Conservation (phyloP, 2,888 invertebrate genomes). For the Eulithis prunata region DNA sequence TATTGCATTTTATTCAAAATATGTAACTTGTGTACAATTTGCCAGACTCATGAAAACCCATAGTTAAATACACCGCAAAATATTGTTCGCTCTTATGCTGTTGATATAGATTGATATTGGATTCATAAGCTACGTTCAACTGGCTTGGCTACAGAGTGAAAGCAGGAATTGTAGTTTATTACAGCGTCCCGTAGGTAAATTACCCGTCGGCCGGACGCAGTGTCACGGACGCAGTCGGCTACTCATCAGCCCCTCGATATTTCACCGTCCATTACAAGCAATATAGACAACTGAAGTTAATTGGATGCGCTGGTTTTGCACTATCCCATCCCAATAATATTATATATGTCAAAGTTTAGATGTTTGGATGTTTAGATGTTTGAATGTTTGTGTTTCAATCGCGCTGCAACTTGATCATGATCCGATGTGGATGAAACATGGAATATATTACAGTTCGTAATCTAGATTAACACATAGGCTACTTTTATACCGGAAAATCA, state of each 20-base stretch:
- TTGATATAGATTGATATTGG: background rate
- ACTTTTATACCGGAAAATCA: too few relatives aligned
- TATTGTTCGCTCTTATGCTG: background rate
- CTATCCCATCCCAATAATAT: constrained; percentile 20
- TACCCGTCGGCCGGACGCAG: constrained; percentile 37
- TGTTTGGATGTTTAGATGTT: too few relatives aligned
- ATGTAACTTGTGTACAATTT: too few relatives aligned
- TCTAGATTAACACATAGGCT: too few relatives aligned
- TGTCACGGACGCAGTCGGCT: constrained; percentile 37
- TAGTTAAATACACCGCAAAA: too few relatives aligned
- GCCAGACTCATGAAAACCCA: too few relatives aligned
- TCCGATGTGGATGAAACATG: too few relatives aligned
- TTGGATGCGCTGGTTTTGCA: constrained; percentile 72
- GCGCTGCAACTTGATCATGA: too few relatives aligned
- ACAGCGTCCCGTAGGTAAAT: constrained; percentile 26
- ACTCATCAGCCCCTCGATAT: constrained; percentile 74
- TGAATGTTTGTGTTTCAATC: too few relatives aligned
- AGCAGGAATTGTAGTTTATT: constrained; percentile 12
- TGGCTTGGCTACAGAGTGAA: constrained; percentile 8
- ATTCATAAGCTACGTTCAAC: background rate
- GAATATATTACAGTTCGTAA: too few relatives aligned
- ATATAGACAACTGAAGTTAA: constrained; percentile 75
- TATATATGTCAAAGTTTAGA: too few relatives aligned
- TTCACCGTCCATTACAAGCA: constrained; percentile 73
- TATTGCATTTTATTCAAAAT: too few relatives aligned